Conservation (phyloP, 2,797 vertebrate species). For the Tamandua tetradactyla region DNA sequence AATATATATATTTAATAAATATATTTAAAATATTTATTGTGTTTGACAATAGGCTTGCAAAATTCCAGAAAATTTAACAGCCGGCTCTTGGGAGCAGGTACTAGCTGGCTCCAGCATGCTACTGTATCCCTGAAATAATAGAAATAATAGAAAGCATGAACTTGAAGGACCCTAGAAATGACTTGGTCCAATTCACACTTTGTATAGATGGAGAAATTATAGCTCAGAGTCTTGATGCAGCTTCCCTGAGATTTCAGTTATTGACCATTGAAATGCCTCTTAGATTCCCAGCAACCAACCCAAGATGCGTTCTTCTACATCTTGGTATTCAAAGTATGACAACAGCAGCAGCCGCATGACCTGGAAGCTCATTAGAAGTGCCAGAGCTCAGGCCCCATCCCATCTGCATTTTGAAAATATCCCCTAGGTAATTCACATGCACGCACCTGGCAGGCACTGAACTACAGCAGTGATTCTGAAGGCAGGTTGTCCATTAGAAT, state of each 20-base stretch:
- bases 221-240: background rate
- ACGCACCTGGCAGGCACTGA: background rate
- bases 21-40: background rate
- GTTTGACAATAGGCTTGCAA: background rate
- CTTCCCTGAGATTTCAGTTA: no score
- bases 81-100: background rate
- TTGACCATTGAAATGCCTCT: background rate
- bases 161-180: background rate
- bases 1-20: background rate
- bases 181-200: background rate
- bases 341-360: background rate
- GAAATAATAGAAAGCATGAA: background rate
- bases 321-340: background rate
- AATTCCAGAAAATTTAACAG: background rate
- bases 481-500: background rate
- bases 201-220: background rate
- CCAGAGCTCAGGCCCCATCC: no score
- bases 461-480: background rate
- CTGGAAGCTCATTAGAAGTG: background rate
- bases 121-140: no score
- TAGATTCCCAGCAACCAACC: background rate
- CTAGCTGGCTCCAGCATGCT: background rate
- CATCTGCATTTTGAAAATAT: background rate
- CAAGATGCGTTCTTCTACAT: background rate
- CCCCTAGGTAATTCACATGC: background rate